These are phyloP conservation scores for Oscheius sp. DNA, from an alignment of 2,888 invertebrate species.

Conservation along the genomic window DNA sequence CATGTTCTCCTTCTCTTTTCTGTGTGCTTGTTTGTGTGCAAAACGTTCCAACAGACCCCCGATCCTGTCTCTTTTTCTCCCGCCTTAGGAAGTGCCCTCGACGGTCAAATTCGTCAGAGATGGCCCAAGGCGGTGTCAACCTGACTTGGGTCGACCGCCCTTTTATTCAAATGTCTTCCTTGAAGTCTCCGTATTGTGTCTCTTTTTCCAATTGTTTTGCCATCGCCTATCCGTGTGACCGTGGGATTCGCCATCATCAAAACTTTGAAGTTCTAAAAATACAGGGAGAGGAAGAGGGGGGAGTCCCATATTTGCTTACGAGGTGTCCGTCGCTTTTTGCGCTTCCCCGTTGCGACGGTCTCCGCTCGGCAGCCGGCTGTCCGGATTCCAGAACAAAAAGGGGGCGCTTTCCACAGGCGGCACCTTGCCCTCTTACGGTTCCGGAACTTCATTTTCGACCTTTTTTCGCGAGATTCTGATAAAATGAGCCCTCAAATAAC, in stretches of 20 bases:
- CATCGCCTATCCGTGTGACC: too few species aligned
- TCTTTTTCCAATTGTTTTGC: slow-evolving; percentile 1
- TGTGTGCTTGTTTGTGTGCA: slow-evolving; percentile 19
- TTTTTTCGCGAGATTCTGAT: background rate
- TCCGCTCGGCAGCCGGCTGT: slow-evolving; percentile 2
- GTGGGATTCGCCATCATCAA: background rate
- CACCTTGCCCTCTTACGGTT: background rate
- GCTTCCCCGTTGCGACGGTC: slow-evolving; percentile 23
- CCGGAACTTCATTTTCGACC: background rate
- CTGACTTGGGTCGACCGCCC: background rate
- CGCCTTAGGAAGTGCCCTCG: background rate
- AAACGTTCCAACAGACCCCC: slow-evolving; percentile 28
- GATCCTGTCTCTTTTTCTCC: slow-evolving; percentile 36
- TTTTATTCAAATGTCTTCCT: background rate
- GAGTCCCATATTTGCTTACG: slow-evolving; percentile 22
- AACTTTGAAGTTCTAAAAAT: slow-evolving; percentile 24
- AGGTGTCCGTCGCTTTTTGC: slow-evolving; percentile 24
- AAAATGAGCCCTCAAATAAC: background rate
- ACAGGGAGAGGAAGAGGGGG: too few species aligned
- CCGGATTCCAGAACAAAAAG: slow-evolving; percentile 14
- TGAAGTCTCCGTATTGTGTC: slow-evolving; percentile 11
- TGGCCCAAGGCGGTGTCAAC: background rate
- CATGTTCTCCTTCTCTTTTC: background rate
- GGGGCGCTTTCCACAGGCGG: slow-evolving; percentile 9
- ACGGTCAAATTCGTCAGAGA: slow-evolving; percentile 23